Percentiles rank a stretch among this genome's conserved stretches.
These are phyloP conservation scores for Todiramphus saurophagus DNA, from an alignment of 2,113 vertebrate species.

Conservation along the genomic window DNA sequence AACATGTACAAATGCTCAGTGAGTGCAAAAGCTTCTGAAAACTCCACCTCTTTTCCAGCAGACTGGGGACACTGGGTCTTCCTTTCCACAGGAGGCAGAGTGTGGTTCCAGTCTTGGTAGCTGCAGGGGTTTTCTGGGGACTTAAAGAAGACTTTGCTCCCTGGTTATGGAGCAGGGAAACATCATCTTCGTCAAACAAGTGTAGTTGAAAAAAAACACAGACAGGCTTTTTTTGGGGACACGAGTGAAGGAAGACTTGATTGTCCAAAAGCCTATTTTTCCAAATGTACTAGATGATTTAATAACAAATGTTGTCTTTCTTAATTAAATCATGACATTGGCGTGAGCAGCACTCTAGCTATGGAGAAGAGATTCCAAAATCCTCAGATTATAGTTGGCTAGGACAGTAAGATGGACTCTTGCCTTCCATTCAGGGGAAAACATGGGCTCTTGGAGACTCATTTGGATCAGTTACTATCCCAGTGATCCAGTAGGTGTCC, in stretches of 20 bases:
- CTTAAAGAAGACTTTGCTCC: not conserved
- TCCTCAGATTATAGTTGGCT: not conserved
- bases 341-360: not conserved
- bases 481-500: not conserved
- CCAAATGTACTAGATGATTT: not conserved
- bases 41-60: not conserved
- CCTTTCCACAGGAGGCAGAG: not conserved
- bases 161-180: not conserved
- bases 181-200: not conserved
- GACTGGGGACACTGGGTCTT: not conserved
- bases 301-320: not conserved
- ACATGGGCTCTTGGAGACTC: not conserved
- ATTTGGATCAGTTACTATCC: not conserved
- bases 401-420: not conserved
- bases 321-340: rapidly evolving
- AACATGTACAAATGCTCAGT: not conserved
- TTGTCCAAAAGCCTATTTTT: not conserved
- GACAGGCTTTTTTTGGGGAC: not conserved
- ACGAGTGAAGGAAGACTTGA: not conserved
- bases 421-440: not conserved
- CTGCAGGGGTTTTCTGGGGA: not conserved
- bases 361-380: not conserved
- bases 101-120: not conserved
- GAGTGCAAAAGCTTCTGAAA: not conserved
- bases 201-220: not conserved